These are phyloP conservation scores for Chloropsis cyanopogon DNA, from an alignment of 2,113 vertebrate species.

Conservation along the genomic window DNA sequence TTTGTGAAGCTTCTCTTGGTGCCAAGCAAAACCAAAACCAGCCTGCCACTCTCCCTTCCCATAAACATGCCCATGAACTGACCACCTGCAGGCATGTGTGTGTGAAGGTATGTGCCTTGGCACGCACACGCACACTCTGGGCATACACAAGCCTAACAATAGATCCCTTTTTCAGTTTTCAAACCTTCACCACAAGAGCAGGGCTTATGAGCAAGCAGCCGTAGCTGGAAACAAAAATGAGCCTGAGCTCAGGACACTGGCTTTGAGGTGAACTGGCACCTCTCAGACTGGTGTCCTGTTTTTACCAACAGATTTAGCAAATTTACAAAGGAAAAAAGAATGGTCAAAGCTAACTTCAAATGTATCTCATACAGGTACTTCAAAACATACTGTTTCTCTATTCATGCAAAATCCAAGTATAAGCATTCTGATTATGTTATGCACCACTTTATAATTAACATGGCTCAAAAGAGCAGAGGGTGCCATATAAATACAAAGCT, in stretches of 20 bases:
- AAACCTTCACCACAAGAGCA: neutral
- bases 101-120: neutral
- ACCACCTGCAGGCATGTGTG: neutral
- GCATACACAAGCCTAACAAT: neutral
- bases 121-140: rapidly evolving
- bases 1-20: neutral
- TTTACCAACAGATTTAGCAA: neutral
- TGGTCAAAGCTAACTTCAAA: neutral
- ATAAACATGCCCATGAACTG: neutral
- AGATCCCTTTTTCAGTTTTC: neutral
- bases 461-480: slow-evolving; percentile 26
- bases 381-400: neutral
- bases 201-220: neutral
- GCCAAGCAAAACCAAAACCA: neutral
- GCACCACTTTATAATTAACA: slow-evolving; percentile 17
- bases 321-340: neutral
- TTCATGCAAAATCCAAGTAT: neutral
- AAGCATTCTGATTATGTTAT: neutral
- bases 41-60: neutral
- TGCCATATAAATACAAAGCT: slow-evolving; percentile 22
- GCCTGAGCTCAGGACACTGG: neutral
- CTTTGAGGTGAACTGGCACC: slow-evolving; percentile 6
- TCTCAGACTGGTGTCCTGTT: neutral
- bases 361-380: neutral
- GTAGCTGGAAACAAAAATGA: slow-evolving; percentile 13